Percentiles rank a stretch among this genome's conserved stretches.
Evolutionary conservation across 2,888 invertebrate species (phyloP).

Genomic region (Autographa gamma): DNA sequence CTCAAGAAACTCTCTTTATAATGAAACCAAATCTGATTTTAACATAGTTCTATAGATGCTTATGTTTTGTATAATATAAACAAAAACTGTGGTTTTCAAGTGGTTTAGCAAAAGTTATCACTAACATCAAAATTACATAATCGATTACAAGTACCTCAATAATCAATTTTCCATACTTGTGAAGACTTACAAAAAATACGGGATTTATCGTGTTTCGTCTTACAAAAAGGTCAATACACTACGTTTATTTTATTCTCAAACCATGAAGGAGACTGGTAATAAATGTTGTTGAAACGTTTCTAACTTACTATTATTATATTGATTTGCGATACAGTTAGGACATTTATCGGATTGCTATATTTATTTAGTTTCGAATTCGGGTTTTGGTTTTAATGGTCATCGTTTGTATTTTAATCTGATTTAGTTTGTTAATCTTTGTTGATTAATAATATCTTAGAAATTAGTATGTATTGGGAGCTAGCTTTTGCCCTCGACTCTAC

Average conservation of each 20-base stretch:
- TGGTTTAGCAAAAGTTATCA: conserved; percentile 13
- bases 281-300: conserved; percentile 38
- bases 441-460: background rate
- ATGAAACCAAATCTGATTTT: too few species aligned
- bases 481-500: too few species aligned
- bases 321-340: conserved; percentile 41
- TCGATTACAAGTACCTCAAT: conserved; percentile 15
- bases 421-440: conserved; percentile 19
- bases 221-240: conserved; percentile 34
- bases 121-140: conserved; percentile 12
- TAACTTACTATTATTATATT: conserved; percentile 32
- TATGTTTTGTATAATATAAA: too few species aligned
- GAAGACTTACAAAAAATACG: conserved; percentile 3
- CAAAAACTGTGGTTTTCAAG: too few species aligned
- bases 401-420: conserved; percentile 35
- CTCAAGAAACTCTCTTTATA: background rate
- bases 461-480: too few species aligned
- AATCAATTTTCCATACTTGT: conserved; percentile 11
- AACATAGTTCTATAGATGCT: too few species aligned
- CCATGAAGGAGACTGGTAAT: conserved; percentile 35
- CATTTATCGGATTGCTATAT: conserved; percentile 14
- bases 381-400: conserved; percentile 29
- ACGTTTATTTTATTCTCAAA: conserved; percentile 32
- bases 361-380: conserved; percentile 25
- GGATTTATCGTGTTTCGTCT: background rate